Evolutionary conservation across 2,797 vertebrate species (phyloP).

Genomic region (Dermochelys coriacea): DNA sequence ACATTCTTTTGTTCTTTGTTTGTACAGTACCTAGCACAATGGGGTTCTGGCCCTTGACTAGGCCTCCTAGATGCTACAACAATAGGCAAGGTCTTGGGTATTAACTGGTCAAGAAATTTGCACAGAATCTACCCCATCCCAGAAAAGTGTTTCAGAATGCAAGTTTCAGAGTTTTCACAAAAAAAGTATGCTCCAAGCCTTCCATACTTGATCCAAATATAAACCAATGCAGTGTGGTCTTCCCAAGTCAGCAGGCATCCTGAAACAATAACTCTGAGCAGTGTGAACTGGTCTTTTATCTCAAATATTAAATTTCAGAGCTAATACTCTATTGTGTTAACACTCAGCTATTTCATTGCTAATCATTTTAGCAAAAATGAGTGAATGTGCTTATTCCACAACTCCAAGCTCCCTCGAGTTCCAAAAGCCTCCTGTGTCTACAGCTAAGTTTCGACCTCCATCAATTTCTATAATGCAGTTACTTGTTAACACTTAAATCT

Average conservation of each 20-base stretch:
- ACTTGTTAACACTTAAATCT: neutral
- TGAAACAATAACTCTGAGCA: neutral
- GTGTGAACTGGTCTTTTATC: neutral
- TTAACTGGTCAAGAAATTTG: neutral
- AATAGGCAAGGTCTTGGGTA: neutral
- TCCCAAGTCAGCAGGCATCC: neutral
- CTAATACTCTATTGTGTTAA: neutral
- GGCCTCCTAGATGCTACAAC: neutral
- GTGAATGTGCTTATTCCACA: neutral
- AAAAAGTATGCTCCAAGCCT: neutral
- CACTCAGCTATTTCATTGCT: neutral
- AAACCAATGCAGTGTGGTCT: neutral
- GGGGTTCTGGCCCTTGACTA: neutral
- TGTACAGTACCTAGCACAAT: neutral
- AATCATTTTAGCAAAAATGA: fast-evolving
- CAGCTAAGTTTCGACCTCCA: neutral
- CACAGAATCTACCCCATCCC: neutral
- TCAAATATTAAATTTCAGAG: neutral
- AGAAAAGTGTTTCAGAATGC: neutral
- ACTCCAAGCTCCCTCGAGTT: neutral
- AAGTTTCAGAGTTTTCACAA: neutral
- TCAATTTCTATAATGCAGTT: neutral
- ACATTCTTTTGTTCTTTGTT: neutral
- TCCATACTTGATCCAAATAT: neutral
- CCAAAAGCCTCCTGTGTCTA: neutral